Percentiles rank a stretch among this genome's conserved stretches.
Conservation (phyloP, 1,140 invertebrate species). For the Sminthurinus signatus region DNA sequence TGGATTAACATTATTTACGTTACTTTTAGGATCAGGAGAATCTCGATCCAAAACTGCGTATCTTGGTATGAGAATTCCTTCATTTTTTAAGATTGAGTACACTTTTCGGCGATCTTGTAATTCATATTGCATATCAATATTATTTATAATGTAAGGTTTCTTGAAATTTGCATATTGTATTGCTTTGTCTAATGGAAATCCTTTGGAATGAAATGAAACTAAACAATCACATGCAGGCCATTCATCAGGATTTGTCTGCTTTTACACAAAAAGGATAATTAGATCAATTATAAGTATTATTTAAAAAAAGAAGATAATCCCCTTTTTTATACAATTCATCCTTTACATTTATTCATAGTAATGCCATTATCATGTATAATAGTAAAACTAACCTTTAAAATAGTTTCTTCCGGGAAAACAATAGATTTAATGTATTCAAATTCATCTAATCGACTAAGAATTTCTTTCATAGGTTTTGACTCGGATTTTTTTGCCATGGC, state of each 20-base stretch:
- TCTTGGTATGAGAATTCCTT: slow-evolving; percentile 94
- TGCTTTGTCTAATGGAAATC: slow-evolving; percentile 95
- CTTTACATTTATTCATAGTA: too few relatives aligned
- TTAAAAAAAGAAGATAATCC: too few relatives aligned
- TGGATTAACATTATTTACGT: slow-evolving; percentile 35
- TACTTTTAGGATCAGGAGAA: slow-evolving; percentile 80
- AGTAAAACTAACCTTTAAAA: slow-evolving; percentile 74
- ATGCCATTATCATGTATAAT: too few relatives aligned
- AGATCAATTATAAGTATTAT: too few relatives aligned
- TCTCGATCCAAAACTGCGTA: slow-evolving; percentile 96
- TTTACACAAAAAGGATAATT: too few relatives aligned
- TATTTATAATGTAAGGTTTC: slow-evolving; percentile 96
- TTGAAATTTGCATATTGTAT: slow-evolving; percentile 89
- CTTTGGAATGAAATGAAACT: slow-evolving; percentile 97
- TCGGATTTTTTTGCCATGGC: slow-evolving; percentile 98
- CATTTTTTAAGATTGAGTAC: slow-evolving; percentile 85
- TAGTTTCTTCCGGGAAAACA: slow-evolving; percentile 89
- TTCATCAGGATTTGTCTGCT: too few relatives aligned
- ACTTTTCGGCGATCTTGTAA: slow-evolving; percentile 88
- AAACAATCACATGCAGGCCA: slow-evolving; percentile 98
- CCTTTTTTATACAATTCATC: too few relatives aligned
- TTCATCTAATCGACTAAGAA: slow-evolving; percentile 85
- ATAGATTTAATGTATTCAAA: slow-evolving; percentile 93
- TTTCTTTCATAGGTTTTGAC: slow-evolving; percentile 98
- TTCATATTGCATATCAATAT: slow-evolving; percentile 97